These are phyloP conservation scores for Odocoileus virginianus DNA, from an alignment of 2,113 vertebrate species.

Conservation along the genomic window DNA sequence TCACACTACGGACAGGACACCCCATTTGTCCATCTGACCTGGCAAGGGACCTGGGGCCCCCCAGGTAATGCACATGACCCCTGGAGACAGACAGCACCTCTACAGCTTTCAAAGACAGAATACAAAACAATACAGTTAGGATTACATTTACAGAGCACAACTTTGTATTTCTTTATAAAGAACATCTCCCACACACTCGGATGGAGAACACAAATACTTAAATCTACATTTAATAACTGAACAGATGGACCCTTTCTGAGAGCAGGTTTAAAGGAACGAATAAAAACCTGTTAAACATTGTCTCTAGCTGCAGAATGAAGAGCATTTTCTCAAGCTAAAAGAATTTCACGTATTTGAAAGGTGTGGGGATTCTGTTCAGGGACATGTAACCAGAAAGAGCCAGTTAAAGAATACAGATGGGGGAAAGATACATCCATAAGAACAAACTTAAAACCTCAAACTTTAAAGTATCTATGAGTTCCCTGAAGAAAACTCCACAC, in stretches of 20 bases:
- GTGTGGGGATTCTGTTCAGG: background rate
- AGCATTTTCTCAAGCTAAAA: constrained; percentile 31
- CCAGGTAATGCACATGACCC: background rate
- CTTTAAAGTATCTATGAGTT: background rate
- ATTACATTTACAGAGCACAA: background rate
- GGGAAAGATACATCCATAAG: background rate
- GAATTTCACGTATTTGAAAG: constrained; percentile 50
- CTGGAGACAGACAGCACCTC: background rate
- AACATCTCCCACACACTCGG: background rate
- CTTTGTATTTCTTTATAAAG: background rate
- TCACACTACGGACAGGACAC: background rate
- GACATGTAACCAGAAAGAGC: background rate
- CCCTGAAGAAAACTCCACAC: background rate
- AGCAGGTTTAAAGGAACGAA: background rate
- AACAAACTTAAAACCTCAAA: background rate
- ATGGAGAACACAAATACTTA: background rate
- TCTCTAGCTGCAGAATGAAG: constrained; percentile 39
- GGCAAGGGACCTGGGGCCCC: background rate
- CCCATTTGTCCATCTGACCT: background rate
- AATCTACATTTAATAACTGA: background rate
- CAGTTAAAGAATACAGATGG: background rate
- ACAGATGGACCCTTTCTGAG: background rate
- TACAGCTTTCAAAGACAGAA: background rate
- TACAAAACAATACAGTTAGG: background rate
- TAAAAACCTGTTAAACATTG: constrained; percentile 58